A percentile compares a stretch with the other conserved stretches of the same genome.
Evolutionary conservation across 2,113 vertebrate species (phyloP).

Genomic region (Paramisgurnus dabryanus): DNA sequence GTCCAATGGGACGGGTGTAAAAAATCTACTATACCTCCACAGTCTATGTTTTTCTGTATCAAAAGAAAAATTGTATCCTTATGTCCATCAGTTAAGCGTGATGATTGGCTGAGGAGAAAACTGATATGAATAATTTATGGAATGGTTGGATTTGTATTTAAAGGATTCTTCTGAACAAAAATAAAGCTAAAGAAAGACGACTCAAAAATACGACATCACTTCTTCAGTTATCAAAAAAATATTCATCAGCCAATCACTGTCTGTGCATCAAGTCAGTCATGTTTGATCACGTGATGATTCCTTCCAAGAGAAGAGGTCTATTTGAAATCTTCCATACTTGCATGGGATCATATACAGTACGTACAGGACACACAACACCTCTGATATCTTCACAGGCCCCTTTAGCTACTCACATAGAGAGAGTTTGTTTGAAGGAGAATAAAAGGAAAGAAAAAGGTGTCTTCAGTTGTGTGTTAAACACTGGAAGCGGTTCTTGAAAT

Average conservation of each 20-base stretch:
- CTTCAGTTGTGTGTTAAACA: slow-evolving; percentile 84
- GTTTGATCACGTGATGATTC: not conserved
- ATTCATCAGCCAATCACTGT: not conserved
- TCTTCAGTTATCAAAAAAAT: slow-evolving; percentile 28
- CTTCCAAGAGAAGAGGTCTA: slow-evolving; percentile 25
- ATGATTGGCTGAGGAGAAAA: slow-evolving; percentile 33
- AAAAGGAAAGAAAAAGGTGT: slow-evolving; percentile 14
- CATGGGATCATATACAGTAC: slow-evolving; percentile 5
- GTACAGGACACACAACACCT: not conserved
- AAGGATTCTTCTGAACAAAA: slow-evolving; percentile 35
- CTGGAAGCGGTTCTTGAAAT: slow-evolving; percentile 91
- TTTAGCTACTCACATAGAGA: slow-evolving; percentile 67
- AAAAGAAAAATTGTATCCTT: slow-evolving; percentile 10
- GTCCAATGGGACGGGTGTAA: slow-evolving; percentile 7
- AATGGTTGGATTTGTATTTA: slow-evolving; percentile 32
- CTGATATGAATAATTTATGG: not conserved
- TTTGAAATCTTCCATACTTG: slow-evolving; percentile 24
- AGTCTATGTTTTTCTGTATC: not conserved
- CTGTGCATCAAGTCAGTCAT: slow-evolving; percentile 32
- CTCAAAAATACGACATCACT: slow-evolving; percentile 28
- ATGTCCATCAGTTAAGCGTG: not conserved
- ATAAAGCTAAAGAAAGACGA: slow-evolving; percentile 21
- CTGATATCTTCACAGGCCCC: slow-evolving; percentile 44
- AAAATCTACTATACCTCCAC: slow-evolving; percentile 8
- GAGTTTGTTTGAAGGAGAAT: slow-evolving; percentile 41